Conservation (phyloP, 2,888 invertebrate species). For the Rhopalosiphum nymphaeae region DNA sequence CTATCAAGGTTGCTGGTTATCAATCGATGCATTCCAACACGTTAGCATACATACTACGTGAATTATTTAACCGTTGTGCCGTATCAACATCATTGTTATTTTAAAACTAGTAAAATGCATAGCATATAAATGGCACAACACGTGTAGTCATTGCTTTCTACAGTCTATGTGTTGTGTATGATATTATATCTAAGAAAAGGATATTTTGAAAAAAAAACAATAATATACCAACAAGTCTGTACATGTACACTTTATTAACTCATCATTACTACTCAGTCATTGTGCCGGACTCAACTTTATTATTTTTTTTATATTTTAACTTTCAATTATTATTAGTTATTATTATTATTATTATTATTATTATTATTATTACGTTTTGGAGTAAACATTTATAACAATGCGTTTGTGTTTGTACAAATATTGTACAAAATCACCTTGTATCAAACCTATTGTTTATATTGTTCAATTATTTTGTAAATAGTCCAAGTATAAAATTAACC, state of each 20-base stretch:
- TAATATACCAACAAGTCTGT: conserved; percentile 26
- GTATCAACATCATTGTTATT: conserved; percentile 2
- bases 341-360: conserved; percentile 55
- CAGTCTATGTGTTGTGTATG: neutral
- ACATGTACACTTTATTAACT: conserved; percentile 1
- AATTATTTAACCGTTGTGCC: neutral
- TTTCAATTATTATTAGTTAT: conserved; percentile 51
- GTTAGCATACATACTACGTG: neutral
- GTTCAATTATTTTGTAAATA: conserved; percentile 65
- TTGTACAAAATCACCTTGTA: conserved; percentile 53
- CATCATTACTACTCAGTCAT: conserved; percentile 52
- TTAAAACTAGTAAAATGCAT: neutral
- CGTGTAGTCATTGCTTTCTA: neutral
- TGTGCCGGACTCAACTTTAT: conserved; percentile 13
- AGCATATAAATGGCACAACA: neutral
- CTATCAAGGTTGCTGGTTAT: neutral
- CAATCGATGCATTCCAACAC: conserved; percentile 45
- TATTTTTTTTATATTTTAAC: conserved; percentile 55
- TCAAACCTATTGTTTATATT: conserved; percentile 62
- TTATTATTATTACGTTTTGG: conserved; percentile 45
- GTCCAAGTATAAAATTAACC: conserved; percentile 39
- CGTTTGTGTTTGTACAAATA: conserved; percentile 49
- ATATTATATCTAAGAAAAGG: neutral
- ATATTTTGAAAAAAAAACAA: neutral
- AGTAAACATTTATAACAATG: conserved; percentile 49